A percentile compares a stretch with the other conserved stretches of the same genome.
These are phyloP conservation scores for Arrhopalites spinosus DNA, from an alignment of 2,888 invertebrate species.

Conservation along the genomic window DNA sequence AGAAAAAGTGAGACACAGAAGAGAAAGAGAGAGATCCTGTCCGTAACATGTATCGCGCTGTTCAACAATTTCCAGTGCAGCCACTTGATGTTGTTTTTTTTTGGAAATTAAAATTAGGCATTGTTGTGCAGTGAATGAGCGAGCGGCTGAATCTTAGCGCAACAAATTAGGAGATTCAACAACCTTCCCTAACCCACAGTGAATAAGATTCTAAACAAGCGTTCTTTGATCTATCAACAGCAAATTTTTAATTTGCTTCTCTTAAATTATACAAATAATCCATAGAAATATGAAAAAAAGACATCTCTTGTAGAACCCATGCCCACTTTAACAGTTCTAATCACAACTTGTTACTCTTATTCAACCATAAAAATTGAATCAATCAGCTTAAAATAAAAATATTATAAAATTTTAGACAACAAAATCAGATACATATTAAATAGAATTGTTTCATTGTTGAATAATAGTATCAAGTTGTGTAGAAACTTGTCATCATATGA, in stretches of 20 bases:
- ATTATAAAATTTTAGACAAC: background rate
- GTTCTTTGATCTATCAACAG: background rate
- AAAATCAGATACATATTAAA: background rate
- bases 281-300: background rate
- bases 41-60: no score
- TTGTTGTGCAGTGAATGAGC: no score
- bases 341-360: background rate
- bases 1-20: no score
- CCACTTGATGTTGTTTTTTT: no score
- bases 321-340: slow-evolving; percentile 19
- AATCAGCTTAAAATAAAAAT: background rate
- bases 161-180: background rate
- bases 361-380: background rate
- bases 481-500: slow-evolving; percentile 22
- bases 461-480: slow-evolving; percentile 15
- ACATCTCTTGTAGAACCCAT: slow-evolving; percentile 10
- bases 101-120: no score
- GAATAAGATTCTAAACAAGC: slow-evolving; percentile 18
- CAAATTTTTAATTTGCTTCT: background rate
- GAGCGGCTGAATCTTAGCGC: background rate
- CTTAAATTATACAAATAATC: background rate
- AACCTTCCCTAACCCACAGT: slow-evolving; percentile 23
- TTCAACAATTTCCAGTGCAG: no score
- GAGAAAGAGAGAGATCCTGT: no score
- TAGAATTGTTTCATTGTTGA: background rate